phyloP scores from a whole-genome alignment of 2,888 invertebrate species.

The Phania funesta region DNA sequence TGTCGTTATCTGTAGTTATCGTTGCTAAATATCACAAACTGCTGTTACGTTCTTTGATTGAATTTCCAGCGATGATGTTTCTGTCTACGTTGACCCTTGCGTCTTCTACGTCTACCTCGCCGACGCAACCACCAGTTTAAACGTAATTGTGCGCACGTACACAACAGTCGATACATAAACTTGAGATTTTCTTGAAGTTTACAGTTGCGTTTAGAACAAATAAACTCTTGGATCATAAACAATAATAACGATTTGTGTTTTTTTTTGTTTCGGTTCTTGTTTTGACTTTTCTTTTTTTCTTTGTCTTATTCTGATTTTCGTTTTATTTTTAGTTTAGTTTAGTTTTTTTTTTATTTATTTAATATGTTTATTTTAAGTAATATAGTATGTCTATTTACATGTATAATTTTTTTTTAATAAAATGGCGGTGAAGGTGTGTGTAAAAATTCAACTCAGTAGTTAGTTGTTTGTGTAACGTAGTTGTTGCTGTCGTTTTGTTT shows the following conservation, averaged over 20 bases:
- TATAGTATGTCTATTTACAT: constrained; percentile 1
- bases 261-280: not conserved
- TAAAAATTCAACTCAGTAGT: constrained; percentile 41
- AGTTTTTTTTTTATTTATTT: not conserved
- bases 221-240: constrained; percentile 54
- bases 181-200: constrained; percentile 58
- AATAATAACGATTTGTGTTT: constrained; percentile 11
- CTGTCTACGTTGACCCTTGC: constrained; percentile 71
- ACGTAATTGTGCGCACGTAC: constrained; percentile 73
- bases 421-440: constrained; percentile 38
- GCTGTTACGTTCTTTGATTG: constrained; percentile 49
- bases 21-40: constrained; percentile 51
- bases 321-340: not conserved
- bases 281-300: not conserved
- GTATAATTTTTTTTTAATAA: constrained; percentile 11
- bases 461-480: constrained; percentile 14
- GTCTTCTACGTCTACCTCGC: constrained; percentile 67
- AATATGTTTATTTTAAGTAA: not conserved
- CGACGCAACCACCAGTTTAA: constrained; percentile 72
- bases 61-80: constrained; percentile 73
- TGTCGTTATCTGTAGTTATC: constrained; percentile 34
- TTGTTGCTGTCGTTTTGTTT: constrained; percentile 24
- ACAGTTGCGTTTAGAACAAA: constrained; percentile 51
- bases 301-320: not conserved
- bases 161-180: constrained; percentile 75